Evolutionary conservation across 2,113 vertebrate species (phyloP), one percentile per base, ranked within the genome.

Genomic region (Camelus bactrianus): DNA sequence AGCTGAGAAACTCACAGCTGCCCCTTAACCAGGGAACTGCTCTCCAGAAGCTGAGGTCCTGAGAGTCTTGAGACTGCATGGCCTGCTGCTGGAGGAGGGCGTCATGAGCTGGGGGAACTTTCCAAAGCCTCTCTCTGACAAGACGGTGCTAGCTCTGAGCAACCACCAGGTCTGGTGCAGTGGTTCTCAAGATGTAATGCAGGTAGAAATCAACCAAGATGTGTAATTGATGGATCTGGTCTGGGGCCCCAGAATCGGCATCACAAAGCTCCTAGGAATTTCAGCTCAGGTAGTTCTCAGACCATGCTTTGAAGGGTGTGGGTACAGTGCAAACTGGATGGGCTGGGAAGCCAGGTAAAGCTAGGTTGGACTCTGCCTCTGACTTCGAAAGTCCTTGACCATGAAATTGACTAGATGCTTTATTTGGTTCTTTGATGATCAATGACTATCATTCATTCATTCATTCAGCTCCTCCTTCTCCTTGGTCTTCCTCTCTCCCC

Each of bases 391-490:
- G 46, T 70, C 91, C 89, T 86, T 89, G 50, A 94, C 95, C 62
- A 50, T 94, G 92, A 96, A 96, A 95, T 60, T 93, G 89, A 94
- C 62, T 30, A 32, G 65, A 91, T 58, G 35, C 50, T 89, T 50
- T 75, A 75, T 94, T 73, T 77, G 80, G 52, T 48, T 58, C 81
- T 96, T 92, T 95, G 91, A 96, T 94, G 93, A 97, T 96, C 85
- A 64, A 46, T 82, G 24, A 42, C 38, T 42, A 42, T 42, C 38
- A 42, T 42, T 42, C 38, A 42, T 42, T 42, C 38, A 42, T 42
- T 42, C 38, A 42, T 42, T 42, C 6, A 5, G 20, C 42, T 14
- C 28, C 28, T 16, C 38, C 38, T 42, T 42, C 38, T 42, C 38
- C 38, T 42, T 42, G 38, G 38, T 52, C 48, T 22, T 77, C 17